A percentile compares a stretch with the other conserved stretches of the same genome.
Conservation (phyloP, 2,113 vertebrate genomes). For the Raja brachyura region DNA sequence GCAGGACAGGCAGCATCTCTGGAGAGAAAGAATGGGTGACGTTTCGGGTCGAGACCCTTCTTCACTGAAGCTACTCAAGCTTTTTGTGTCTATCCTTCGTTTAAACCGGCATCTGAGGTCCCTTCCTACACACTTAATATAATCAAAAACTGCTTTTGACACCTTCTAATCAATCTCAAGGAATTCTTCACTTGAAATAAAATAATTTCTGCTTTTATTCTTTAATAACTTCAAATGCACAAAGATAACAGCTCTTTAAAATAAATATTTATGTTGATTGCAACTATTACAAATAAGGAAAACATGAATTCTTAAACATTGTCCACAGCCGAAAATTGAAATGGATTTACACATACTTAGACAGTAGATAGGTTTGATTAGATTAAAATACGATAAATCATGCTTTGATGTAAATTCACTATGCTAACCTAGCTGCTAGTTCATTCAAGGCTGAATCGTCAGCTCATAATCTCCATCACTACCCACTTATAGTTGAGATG, state of each 20-base stretch:
- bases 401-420: background rate
- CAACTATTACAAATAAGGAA: background rate
- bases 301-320: background rate
- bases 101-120: no score
- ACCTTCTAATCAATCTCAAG: background rate
- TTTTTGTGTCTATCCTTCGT: no score
- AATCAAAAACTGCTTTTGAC: background rate
- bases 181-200: background rate
- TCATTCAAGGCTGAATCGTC: background rate
- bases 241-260: no score
- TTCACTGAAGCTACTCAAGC: background rate
- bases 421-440: background rate
- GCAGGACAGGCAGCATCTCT: no score
- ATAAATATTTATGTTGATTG: no score
- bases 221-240: background rate
- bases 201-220: background rate
- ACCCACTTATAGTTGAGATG: background rate
- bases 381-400: background rate
- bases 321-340: background rate
- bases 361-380: background rate
- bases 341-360: no score
- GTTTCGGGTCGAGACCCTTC: no score
- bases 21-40: no score
- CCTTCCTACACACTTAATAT: background rate
- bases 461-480: background rate